Evolutionary conservation across 2,888 invertebrate genomes (phyloP).

Genomic region (Trissonchulus latispiculum): DNA sequence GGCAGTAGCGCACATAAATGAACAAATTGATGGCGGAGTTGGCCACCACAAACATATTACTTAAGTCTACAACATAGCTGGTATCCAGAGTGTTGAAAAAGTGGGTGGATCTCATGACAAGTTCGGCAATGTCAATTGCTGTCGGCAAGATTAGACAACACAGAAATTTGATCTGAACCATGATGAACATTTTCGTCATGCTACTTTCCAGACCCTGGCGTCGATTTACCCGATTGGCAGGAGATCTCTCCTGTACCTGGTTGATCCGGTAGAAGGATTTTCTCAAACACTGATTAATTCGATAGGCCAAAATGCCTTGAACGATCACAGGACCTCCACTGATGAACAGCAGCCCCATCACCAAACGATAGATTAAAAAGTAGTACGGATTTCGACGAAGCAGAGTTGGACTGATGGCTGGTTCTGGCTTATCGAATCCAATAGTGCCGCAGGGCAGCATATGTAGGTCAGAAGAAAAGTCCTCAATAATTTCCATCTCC

Average conservation of each 20-base stretch:
- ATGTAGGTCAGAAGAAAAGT: not conserved
- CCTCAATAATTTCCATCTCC: not conserved
- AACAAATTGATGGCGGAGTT: not conserved
- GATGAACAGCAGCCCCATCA: not conserved
- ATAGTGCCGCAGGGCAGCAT: not conserved
- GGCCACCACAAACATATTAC: not conserved
- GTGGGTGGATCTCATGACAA: not conserved
- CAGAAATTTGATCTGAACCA: not conserved
- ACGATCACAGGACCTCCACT: not conserved
- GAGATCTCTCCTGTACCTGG: not conserved
- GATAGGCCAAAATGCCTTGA: not conserved
- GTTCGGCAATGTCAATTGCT: not conserved
- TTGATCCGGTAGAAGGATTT: not conserved
- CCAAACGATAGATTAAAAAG: not conserved
- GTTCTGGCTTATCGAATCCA: not conserved
- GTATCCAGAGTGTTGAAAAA: not conserved
- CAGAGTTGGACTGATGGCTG: not conserved
- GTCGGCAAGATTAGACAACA: not conserved
- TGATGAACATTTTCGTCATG: not conserved
- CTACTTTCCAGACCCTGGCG: not conserved
- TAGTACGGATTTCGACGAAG: not conserved
- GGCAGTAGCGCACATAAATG: not conserved
- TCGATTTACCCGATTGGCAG: too few relatives aligned
- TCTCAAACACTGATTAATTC: not conserved
- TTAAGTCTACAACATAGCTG: not conserved